Percentiles rank a stretch among this genome's conserved stretches.
Evolutionary conservation across 2,113 vertebrate genomes (phyloP).

Genomic region (Rhinopomastus cyanomelas): DNA sequence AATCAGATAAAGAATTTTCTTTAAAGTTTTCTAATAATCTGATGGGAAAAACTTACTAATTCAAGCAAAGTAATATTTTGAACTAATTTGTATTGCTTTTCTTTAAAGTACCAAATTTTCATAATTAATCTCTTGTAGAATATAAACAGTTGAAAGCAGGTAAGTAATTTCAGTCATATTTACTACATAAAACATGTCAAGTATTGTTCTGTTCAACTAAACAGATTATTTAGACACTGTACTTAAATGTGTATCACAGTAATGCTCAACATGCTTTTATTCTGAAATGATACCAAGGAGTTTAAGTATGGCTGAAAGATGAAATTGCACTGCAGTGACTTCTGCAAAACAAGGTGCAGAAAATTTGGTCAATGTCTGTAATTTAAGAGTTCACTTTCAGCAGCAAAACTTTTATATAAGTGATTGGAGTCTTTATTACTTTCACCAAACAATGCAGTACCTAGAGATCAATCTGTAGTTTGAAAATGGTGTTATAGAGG

Average conservation of each 20-base stretch:
- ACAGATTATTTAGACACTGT: background rate
- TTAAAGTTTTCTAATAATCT: background rate
- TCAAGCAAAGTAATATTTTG: background rate
- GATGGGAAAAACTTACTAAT: background rate
- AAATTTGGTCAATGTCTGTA: constrained; percentile 15
- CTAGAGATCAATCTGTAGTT: constrained; percentile 32
- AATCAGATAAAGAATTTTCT: background rate
- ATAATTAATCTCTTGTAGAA: background rate
- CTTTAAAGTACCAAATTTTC: background rate
- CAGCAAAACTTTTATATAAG: background rate
- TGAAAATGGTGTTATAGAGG: constrained; percentile 32
- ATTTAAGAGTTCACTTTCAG: constrained; percentile 55
- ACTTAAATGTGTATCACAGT: background rate
- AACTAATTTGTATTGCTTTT: background rate
- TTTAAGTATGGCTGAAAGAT: background rate
- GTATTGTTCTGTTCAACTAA: background rate
- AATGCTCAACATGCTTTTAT: background rate
- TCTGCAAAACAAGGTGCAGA: constrained; percentile 12
- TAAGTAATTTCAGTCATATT: background rate
- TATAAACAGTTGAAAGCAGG: background rate
- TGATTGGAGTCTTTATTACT: constrained; percentile 51
- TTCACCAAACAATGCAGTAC: constrained; percentile 8
- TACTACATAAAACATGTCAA: background rate
- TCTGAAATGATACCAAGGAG: background rate
- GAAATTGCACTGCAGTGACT: background rate